Conservation (phyloP, 2,888 invertebrate species). For the Orthosia cruda region DNA sequence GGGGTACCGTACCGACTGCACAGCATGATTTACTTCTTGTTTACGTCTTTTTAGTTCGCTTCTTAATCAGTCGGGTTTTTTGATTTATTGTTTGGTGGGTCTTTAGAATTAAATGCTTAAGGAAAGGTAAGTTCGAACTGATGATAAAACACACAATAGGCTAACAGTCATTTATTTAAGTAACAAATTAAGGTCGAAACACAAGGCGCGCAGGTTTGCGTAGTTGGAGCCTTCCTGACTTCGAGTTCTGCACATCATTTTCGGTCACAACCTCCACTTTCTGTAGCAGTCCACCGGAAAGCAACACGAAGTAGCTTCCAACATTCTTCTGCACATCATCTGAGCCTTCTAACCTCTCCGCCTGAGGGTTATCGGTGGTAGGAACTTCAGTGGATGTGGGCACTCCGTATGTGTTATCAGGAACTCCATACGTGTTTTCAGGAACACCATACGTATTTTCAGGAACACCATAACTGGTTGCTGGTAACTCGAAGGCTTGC, state of each 20-base stretch:
- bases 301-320: constrained; percentile 93
- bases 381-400: constrained; percentile 81
- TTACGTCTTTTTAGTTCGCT: too few species aligned
- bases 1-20: too few species aligned
- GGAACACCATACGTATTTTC: constrained; percentile 69
- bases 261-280: constrained; percentile 92
- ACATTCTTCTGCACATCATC: constrained; percentile 89
- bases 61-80: too few species aligned
- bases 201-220: constrained; percentile 84
- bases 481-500: constrained; percentile 81
- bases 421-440: too few species aligned
- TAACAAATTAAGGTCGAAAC: constrained; percentile 77
- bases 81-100: too few species aligned
- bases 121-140: too few species aligned
- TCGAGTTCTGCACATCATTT: constrained; percentile 91
- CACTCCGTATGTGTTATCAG: constrained; percentile 68
- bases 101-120: too few species aligned
- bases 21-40: too few species aligned
- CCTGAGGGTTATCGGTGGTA: constrained; percentile 83
- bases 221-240: constrained; percentile 92
- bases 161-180: too few species aligned
- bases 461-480: constrained; percentile 82
- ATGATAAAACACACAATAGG: too few species aligned
- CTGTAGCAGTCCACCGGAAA: constrained; percentile 93
- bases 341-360: constrained; percentile 83